Evolutionary conservation across 1,140 invertebrate genomes (phyloP).

Genomic region (Heliconius hewitsoni): DNA sequence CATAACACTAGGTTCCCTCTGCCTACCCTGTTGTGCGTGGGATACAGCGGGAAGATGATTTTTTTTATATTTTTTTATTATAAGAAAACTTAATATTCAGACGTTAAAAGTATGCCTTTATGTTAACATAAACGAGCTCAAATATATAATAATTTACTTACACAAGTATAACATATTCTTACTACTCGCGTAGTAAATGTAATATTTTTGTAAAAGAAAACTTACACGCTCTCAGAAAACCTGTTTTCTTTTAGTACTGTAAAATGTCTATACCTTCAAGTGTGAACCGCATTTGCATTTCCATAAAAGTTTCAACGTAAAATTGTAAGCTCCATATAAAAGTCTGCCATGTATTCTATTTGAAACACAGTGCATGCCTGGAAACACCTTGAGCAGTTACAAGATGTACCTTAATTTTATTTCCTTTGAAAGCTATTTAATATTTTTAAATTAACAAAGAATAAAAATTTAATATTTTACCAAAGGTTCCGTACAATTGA

Average conservation of each 20-base stretch:
- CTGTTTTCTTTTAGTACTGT: conserved; percentile 1
- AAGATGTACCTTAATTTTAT: neutral
- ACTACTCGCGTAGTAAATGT: neutral
- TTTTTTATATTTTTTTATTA: neutral
- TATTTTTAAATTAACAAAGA: neutral
- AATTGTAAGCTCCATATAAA: conserved; percentile 23
- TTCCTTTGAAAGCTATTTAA: neutral
- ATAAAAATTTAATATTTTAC: neutral
- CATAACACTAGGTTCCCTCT: too few species aligned
- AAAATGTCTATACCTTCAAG: conserved; percentile 22
- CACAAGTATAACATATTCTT: neutral
- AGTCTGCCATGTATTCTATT: conserved; percentile 16
- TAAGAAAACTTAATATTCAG: too few species aligned
- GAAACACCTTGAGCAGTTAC: conserved; percentile 14
- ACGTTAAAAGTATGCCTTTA: too few species aligned
- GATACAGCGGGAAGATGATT: too few species aligned
- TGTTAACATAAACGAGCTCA: too few species aligned
- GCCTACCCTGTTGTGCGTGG: too few species aligned
- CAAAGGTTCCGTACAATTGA: neutral
- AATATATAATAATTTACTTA: neutral
- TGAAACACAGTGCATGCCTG: neutral
- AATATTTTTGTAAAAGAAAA: neutral
- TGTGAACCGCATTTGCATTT: conserved; percentile 23
- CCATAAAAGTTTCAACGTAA: conserved; percentile 22
- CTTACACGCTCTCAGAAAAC: conserved; percentile 10